These are phyloP conservation scores for Drosophila teissieri DNA, from an alignment of 1,140 invertebrate species.

Conservation along the genomic window DNA sequence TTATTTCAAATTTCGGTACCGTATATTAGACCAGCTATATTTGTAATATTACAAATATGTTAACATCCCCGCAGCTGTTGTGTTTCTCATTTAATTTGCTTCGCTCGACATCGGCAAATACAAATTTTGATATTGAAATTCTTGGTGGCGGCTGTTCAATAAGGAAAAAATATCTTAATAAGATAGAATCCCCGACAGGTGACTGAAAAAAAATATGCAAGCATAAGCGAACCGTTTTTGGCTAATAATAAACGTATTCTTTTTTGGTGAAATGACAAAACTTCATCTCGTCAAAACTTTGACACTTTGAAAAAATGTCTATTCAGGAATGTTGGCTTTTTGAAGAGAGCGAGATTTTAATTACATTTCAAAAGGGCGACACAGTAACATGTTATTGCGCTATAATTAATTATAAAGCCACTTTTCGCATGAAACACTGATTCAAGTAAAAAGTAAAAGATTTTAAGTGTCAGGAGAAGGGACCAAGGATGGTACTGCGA, in stretches of 20 bases:
- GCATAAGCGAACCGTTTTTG: conserved; percentile 39
- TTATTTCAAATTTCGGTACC: conserved; percentile 7
- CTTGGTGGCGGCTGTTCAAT: conserved; percentile 61
- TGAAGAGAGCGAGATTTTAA: conserved; percentile 22
- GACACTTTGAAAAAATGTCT: conserved; percentile 46
- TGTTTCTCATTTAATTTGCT: conserved; percentile 52
- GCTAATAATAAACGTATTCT: background rate
- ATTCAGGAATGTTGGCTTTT: conserved; percentile 46
- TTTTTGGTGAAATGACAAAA: conserved; percentile 70
- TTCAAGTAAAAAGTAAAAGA: conserved; percentile 48
- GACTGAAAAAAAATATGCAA: conserved; percentile 7
- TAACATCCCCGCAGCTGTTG: conserved; percentile 57
- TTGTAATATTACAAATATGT: conserved; percentile 55
- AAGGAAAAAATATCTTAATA: conserved; percentile 48
- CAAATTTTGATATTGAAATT: conserved; percentile 54
- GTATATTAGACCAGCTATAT: background rate
- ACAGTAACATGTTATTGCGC: conserved; percentile 83
- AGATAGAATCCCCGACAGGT: conserved; percentile 51
- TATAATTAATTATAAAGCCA: conserved; percentile 83
- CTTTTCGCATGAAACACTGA: conserved; percentile 76
- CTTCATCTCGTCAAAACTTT: conserved; percentile 49
- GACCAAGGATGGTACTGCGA: conserved; percentile 22
- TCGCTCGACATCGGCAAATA: conserved; percentile 17
- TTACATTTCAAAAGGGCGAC: conserved; percentile 80
- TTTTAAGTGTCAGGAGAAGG: conserved; percentile 64